Evolutionary conservation across 1,140 invertebrate species (phyloP), one percentile per base, ranked within the genome.

Genomic region (Zaprionus vittiger): DNA sequence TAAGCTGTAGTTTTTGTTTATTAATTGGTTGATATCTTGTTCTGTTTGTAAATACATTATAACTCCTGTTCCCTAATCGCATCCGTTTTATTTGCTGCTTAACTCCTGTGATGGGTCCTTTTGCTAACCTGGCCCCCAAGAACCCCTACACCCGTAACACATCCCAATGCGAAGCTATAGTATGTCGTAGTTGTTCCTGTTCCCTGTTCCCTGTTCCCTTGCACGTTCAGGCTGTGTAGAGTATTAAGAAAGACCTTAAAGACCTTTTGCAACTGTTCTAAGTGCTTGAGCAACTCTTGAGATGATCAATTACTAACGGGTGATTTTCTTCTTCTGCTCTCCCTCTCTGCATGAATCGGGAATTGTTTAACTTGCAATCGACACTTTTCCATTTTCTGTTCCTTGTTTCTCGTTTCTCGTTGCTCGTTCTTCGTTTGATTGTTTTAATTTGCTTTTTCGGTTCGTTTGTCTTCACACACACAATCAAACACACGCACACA

Each of bases 341-440:
- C 15, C 31, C 54, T 60, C 57, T 73, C 9, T 98, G 26, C 97
- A 97, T 94, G 97, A 97, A 24, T 97, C 98, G 86, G 98, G 98
- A 93, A 98, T 97, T 44, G 4, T 31, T 72, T 65, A 34, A 75
- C 22, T 60, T 54, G 24, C 59, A 31, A 71, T 59, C 44, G 61
- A 72, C 55, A 64, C 55, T 66, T 64, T 26, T 63, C 38, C 54
- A 17, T 9, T 47, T 47, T 47, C 41, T 47, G 41, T 55, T 54
- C 38, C 44, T 64, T 64, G 37, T 54, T 55, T n/a, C 44, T 66
- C 34, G 55, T 67, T 73, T 44, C 24, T 34, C 72, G 49, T 73
- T 75, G n/a, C 44, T 66, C 34, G 55, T 67, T 73, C 55, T 31
- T 34, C 72, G 49, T 73, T 75, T 75, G 73, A 71, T 75, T 75